Evolutionary conservation across 2,113 vertebrate species (phyloP).

Genomic region (Noturus placidus): DNA sequence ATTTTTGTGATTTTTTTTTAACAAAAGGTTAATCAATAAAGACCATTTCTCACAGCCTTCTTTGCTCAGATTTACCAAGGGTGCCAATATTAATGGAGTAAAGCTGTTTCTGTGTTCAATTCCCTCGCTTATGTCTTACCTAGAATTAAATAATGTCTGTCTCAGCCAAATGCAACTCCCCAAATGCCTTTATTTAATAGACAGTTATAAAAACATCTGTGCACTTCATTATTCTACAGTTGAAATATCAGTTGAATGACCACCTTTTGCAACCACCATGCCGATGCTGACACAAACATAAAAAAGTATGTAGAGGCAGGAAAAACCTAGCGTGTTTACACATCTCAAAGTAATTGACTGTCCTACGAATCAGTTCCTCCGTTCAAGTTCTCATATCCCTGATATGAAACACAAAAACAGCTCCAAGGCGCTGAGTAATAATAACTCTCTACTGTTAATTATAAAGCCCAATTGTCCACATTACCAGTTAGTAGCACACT

Average conservation of each 20-base stretch:
- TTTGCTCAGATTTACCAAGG: too few species aligned
- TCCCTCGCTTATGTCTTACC: too few species aligned
- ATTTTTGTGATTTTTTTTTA: too few species aligned
- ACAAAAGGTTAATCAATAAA: too few species aligned
- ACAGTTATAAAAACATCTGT: background rate
- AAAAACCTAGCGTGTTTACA: background rate
- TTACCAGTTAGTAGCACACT: constrained; percentile 22
- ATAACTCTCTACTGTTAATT: background rate
- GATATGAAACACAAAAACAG: background rate
- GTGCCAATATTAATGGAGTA: too few species aligned
- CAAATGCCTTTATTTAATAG: background rate
- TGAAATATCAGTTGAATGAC: background rate
- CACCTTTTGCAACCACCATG: background rate
- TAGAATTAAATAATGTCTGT: background rate
- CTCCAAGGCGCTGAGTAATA: background rate
- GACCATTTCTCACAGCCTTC: too few species aligned
- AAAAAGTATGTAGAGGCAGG: background rate
- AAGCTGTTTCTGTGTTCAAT: background rate
- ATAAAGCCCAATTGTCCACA: background rate
- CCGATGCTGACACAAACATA: background rate
- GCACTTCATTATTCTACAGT: too few species aligned
- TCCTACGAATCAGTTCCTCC: background rate
- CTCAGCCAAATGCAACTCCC: background rate
- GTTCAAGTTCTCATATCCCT: background rate
- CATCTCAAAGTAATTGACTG: too few species aligned